Conservation (phyloP, 2,797 vertebrate species). For the Enteromius mattozi region DNA sequence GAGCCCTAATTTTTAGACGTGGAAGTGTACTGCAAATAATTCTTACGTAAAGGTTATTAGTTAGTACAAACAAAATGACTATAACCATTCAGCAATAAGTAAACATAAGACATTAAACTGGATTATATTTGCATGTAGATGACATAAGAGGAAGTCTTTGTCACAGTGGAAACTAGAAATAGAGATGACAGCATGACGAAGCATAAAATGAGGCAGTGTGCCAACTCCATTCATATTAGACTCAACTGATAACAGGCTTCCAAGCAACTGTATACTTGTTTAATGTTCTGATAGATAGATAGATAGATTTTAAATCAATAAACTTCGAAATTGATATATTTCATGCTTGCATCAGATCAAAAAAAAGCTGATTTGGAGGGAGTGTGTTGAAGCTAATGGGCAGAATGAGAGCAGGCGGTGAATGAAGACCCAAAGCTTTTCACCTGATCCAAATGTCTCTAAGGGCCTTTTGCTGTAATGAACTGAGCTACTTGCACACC, state of each 20-base stretch:
- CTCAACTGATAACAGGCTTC: neutral
- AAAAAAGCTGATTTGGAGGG: neutral
- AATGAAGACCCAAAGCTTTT: constrained; percentile 40
- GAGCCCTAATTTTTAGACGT: neutral
- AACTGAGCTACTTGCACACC: constrained; percentile 44
- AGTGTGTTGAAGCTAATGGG: constrained; percentile 36
- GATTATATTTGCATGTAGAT: constrained; percentile 13
- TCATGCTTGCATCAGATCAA: neutral
- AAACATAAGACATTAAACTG: constrained; percentile 9
- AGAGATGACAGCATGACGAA: constrained; percentile 8
- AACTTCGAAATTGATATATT: neutral
- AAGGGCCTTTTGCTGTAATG: constrained; percentile 48
- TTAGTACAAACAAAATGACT: constrained; percentile 12
- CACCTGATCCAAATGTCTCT: constrained; percentile 43
- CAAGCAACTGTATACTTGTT: neutral
- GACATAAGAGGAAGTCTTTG: constrained; percentile 27
- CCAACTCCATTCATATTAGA: neutral
- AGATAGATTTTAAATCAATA: neutral
- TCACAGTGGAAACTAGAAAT: constrained; percentile 28
- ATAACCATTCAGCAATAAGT: neutral
- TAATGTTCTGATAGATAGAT: neutral
- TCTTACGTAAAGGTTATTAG: constrained; percentile 5
- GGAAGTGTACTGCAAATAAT: constrained; percentile 1
- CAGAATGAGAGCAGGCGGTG: constrained; percentile 16
- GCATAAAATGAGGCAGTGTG: constrained; percentile 9